phyloP scores from a whole-genome alignment of 2,797 vertebrate species.

The Pseudotriccus pelzelni region DNA sequence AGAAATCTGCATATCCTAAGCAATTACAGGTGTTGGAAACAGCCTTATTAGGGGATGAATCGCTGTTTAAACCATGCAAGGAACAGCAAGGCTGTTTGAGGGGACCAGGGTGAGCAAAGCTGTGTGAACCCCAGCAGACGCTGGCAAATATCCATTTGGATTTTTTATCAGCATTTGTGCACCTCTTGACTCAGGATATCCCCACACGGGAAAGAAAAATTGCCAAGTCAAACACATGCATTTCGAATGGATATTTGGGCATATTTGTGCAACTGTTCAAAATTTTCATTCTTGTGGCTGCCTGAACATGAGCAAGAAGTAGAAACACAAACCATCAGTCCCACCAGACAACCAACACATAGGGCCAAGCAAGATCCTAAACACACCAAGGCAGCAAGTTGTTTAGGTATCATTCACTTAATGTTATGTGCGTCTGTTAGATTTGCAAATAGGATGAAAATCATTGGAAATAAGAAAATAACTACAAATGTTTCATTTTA shows the following conservation, averaged over 20 bases:
- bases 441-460: background rate
- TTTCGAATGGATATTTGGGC: background rate
- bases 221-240: background rate
- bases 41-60: background rate
- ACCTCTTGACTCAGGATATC: background rate
- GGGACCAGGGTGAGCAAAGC: background rate
- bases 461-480: background rate
- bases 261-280: background rate
- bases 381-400: rapidly evolving
- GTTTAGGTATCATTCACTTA: background rate
- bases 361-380: background rate
- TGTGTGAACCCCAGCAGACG: background rate
- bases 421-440: background rate
- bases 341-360: background rate
- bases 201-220: background rate
- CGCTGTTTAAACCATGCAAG: background rate
- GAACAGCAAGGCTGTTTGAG: background rate
- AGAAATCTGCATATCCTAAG: background rate
- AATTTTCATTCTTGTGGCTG: background rate
- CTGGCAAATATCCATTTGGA: background rate
- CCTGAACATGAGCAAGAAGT: background rate
- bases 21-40: background rate
- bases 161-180: background rate
- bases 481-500: background rate
- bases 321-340: background rate